Evolutionary conservation across 2,113 vertebrate species (phyloP), one percentile per base, ranked within the genome.

Genomic region (Meles meles): DNA sequence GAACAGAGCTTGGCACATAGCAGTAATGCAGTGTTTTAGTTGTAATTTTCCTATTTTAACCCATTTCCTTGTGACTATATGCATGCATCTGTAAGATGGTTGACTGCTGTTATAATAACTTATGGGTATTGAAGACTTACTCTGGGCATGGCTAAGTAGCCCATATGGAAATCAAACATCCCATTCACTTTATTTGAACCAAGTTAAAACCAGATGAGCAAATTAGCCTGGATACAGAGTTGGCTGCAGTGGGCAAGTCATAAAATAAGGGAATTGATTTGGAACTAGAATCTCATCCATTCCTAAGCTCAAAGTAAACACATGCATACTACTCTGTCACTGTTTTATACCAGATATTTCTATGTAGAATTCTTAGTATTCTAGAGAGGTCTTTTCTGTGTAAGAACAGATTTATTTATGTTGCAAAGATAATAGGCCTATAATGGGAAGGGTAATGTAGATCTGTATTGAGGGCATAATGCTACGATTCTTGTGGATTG

Each of bases 191-290:
- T 92, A 85, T 93, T 57, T 92, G 80, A 89, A 91, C 5, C n/a
- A 69, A 4, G 6, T 47, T 95, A 88, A 95, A 95, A 87, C 34
- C 65, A 87, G 44, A 72, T 89, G 59, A 92, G 63, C n/a, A 92
- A 89, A 96, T 47, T 95, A 81, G 5, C n/a, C 29, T 77, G 59
- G 14, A 49, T 67, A 61, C 3, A 44, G n/a, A 81, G 21, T 90
- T 87, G 59, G 65, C 25, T 76, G 3, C 49, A 59, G n/a, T 93
- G 34, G 13, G 12, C 20, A 95, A 84, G 42, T 93, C 59, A 92
- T 96, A 92, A 96, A 94, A 93, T 15, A n/a, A 80, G 27, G 11
- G 6, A 77, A 97, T 85, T 95, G 83, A 87, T 92, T 97, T 97
- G 63, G 96, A 97, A 84, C 21, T 69, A 18, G 9, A 47, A 5